phyloP scores from a whole-genome alignment of 2,888 invertebrate genomes.

The Xiphydria camelus region DNA sequence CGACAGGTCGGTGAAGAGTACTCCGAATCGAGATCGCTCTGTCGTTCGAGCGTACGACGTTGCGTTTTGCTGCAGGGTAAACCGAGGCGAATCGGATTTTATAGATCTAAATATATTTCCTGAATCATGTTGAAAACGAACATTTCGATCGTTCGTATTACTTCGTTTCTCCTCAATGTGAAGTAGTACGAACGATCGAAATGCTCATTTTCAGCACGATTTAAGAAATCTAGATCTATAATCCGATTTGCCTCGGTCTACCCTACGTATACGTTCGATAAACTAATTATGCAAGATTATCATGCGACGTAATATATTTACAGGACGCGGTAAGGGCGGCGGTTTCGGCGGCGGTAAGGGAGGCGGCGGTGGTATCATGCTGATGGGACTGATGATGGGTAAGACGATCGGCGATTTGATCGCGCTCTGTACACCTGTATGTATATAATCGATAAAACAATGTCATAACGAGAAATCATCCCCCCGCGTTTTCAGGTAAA shows the following conservation, averaged over 20 bases:
- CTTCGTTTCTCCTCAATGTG: too few relatives aligned
- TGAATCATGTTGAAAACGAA: too few relatives aligned
- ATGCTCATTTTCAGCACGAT: too few relatives aligned
- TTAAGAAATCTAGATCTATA: too few relatives aligned
- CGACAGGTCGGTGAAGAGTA: conserved; percentile 50
- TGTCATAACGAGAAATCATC: neutral
- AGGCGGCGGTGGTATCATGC: conserved; percentile 62
- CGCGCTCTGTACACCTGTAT: neutral
- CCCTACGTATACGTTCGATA: too few relatives aligned
- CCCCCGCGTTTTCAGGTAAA: conserved; percentile 57
- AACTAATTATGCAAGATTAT: too few relatives aligned
- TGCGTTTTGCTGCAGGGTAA: conserved; percentile 59
- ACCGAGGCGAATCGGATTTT: too few relatives aligned
- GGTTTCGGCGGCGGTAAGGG: conserved; percentile 57
- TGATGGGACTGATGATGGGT: conserved; percentile 75
- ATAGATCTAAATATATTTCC: too few relatives aligned
- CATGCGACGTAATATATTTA: too few relatives aligned
- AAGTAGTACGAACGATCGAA: too few relatives aligned
- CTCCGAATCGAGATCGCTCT: neutral
- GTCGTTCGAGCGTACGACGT: neutral
- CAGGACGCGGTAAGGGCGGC: conserved; percentile 64
- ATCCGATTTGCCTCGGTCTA: too few relatives aligned
- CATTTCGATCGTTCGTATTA: too few relatives aligned
- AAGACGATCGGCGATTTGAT: conserved; percentile 20
- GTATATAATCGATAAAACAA: conserved; percentile 1